phyloP scores from a whole-genome alignment of 2,113 vertebrate genomes.

The Rhadina sibilatrix region DNA sequence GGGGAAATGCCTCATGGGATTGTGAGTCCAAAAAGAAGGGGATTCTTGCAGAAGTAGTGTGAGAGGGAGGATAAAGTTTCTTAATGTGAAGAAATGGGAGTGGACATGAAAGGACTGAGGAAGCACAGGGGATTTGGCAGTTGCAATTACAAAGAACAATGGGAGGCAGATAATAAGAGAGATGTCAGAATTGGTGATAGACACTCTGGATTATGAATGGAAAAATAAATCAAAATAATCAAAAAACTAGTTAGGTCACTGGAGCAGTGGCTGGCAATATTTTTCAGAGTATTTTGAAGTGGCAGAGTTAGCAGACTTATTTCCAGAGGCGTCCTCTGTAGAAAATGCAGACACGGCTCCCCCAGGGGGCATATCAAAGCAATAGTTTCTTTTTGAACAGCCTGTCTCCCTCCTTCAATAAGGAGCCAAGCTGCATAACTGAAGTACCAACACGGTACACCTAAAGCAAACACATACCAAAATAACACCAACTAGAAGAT shows the following conservation, averaged over 20 bases:
- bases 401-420: not conserved
- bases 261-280: not conserved
- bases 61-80: not conserved
- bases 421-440: not conserved
- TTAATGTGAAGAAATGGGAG: not conserved
- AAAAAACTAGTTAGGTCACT: not conserved
- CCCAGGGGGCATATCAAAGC: not conserved
- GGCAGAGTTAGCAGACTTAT: not conserved
- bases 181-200: not conserved
- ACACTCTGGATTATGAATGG: not conserved
- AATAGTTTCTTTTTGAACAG: not conserved
- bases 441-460: not conserved
- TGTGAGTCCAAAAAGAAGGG: not conserved
- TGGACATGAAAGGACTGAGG: not conserved
- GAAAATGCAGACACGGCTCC: not conserved
- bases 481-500: not conserved
- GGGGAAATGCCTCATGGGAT: not conserved
- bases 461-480: not conserved
- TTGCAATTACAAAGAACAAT: not conserved
- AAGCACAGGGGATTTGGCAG: not conserved
- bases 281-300: not conserved
- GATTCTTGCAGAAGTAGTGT: not conserved
- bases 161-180: not conserved
- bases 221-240: conserved; percentile 5
- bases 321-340: not conserved